These are phyloP conservation scores for Syngnathus floridae DNA, from an alignment of 2,113 vertebrate genomes.

Conservation along the genomic window DNA sequence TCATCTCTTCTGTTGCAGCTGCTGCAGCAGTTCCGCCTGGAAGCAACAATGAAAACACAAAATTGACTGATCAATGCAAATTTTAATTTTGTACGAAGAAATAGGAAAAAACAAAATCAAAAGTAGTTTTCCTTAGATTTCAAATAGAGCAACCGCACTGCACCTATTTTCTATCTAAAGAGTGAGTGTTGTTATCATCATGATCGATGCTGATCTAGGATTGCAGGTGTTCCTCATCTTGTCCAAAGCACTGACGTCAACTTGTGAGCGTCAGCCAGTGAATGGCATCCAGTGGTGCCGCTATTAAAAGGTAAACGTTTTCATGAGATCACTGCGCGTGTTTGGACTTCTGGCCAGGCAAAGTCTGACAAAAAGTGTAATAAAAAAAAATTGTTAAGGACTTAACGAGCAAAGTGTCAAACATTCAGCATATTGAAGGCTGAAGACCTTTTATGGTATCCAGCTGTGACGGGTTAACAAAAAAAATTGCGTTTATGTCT, in stretches of 20 bases:
- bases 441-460: constrained; percentile 30
- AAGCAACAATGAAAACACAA: constrained; percentile 1
- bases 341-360: not conserved
- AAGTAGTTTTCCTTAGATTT: too few relatives aligned
- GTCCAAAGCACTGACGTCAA: not conserved
- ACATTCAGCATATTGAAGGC: constrained; percentile 3
- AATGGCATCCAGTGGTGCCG: not conserved
- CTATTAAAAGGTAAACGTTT: not conserved
- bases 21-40: constrained; percentile 73
- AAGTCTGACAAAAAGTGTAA: constrained; percentile 1
- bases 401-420: constrained; percentile 30
- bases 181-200: not conserved
- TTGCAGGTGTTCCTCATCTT: not conserved
- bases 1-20: constrained; percentile 7
- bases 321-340: not conserved
- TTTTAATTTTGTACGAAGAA: not conserved
- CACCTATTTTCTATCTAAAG: not conserved
- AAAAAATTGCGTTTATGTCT: constrained; percentile 15
- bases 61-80: not conserved
- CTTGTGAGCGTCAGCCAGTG: not conserved
- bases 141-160: not conserved
- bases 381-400: constrained; percentile 6
- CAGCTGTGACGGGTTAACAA: constrained; percentile 2
- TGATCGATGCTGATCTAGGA: not conserved
- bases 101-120: not conserved